A percentile compares a stretch with the other conserved stretches of the same genome.
Evolutionary conservation across 2,888 invertebrate genomes (phyloP).

Genomic region (Dryobotodes eremita): DNA sequence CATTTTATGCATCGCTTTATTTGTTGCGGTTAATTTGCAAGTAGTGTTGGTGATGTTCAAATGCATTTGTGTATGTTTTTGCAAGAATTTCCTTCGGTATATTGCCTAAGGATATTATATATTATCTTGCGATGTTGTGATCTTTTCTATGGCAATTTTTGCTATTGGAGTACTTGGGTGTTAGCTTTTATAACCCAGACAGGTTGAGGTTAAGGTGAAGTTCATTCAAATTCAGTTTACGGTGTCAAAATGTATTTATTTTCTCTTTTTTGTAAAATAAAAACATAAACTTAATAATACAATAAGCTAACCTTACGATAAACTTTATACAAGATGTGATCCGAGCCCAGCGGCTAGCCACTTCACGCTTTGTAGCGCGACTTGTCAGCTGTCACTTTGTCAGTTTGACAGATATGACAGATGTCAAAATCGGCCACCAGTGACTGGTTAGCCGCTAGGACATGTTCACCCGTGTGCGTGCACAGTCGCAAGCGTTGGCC

Average conservation of each 20-base stretch:
- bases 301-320: conserved; percentile 87
- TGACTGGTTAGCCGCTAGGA: conserved; percentile 86
- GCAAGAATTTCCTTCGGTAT: neutral
- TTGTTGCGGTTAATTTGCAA: conserved; percentile 29
- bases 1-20: conserved; percentile 35
- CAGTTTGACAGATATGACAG: conserved; percentile 60
- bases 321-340: conserved; percentile 90
- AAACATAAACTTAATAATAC: conserved; percentile 85
- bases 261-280: conserved; percentile 85
- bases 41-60: conserved; percentile 9
- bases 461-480: conserved; percentile 86
- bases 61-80: conserved; percentile 18
- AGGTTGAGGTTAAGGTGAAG: neutral
- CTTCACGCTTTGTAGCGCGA: conserved; percentile 75
- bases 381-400: conserved; percentile 67
- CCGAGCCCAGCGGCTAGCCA: conserved; percentile 85
- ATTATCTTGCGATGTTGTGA: neutral
- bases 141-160: neutral
- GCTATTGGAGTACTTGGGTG: neutral
- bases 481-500: conserved; percentile 89
- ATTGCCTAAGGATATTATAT: neutral
- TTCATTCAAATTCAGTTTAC: conserved; percentile 72
- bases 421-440: conserved; percentile 65
- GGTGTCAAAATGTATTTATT: conserved; percentile 91
- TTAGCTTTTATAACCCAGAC: neutral